These are phyloP conservation scores for Gallinago undulata DNA, from an alignment of 2,113 vertebrate genomes.

Conservation along the genomic window DNA sequence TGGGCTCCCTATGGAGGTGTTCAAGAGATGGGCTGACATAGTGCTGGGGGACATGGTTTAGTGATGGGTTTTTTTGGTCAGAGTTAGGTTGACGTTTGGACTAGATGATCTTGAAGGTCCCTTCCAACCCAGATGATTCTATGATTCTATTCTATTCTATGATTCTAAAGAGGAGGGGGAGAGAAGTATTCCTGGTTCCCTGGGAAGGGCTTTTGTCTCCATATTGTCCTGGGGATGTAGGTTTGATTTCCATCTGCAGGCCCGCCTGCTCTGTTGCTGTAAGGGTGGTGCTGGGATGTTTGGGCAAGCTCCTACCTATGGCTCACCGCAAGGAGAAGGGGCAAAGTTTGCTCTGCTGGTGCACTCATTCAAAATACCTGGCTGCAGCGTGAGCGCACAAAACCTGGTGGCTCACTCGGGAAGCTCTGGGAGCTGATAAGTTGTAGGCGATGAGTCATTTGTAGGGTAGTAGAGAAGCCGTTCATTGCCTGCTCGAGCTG, in stretches of 20 bases:
- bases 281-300: neutral
- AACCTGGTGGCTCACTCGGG: conserved; percentile 9
- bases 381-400: neutral
- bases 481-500: neutral
- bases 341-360: neutral
- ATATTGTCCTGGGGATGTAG: neutral
- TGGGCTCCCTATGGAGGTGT: too few relatives aligned
- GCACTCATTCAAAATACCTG: neutral
- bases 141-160: too few relatives aligned
- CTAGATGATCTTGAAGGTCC: too few relatives aligned
- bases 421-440: neutral
- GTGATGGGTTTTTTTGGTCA: too few relatives aligned
- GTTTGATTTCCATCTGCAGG: neutral
- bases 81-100: too few relatives aligned
- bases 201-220: neutral
- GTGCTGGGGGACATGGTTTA: too few relatives aligned
- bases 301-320: neutral
- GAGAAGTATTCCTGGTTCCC: neutral
- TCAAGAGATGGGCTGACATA: too few relatives aligned
- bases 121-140: too few relatives aligned
- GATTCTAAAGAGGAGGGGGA: neutral
- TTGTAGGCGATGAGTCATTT: neutral
- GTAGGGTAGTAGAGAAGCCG: neutral
- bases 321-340: neutral
- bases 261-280: neutral